Evolutionary conservation across 2,113 vertebrate species (phyloP).

Genomic region (Callospermophilus lateralis): DNA sequence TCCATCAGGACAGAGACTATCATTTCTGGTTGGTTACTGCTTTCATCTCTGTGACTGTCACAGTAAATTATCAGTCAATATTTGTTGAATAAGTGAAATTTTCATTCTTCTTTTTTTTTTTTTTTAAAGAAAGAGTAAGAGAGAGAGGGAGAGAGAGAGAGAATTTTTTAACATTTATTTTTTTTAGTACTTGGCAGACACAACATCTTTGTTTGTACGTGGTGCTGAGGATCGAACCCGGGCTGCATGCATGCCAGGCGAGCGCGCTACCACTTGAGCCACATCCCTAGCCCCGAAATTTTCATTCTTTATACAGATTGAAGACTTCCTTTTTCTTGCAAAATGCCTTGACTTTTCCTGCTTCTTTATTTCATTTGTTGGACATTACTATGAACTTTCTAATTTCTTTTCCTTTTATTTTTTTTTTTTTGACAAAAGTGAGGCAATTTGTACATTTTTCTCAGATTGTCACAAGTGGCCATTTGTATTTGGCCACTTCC

Average conservation of each 20-base stretch:
- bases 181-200: too few relatives aligned
- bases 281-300: too few relatives aligned
- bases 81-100: conserved; percentile 30
- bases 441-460: conserved; percentile 38
- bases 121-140: too few relatives aligned
- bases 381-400: background rate
- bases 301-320: background rate
- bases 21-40: background rate
- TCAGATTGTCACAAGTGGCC: background rate
- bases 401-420: background rate
- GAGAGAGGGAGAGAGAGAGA: too few relatives aligned
- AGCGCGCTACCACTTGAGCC: too few relatives aligned
- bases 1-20: background rate
- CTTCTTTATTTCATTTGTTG: background rate
- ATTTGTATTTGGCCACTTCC: background rate
- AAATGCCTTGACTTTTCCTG: background rate
- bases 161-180: too few relatives aligned
- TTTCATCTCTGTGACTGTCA: background rate
- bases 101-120: too few relatives aligned
- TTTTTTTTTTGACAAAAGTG: background rate
- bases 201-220: too few relatives aligned
- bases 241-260: too few relatives aligned
- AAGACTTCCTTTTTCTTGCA: background rate
- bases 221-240: too few relatives aligned
- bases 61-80: conserved; percentile 18